Evolutionary conservation across 2,113 vertebrate genomes (phyloP).

Genomic region (Hemichromis elongatus): DNA sequence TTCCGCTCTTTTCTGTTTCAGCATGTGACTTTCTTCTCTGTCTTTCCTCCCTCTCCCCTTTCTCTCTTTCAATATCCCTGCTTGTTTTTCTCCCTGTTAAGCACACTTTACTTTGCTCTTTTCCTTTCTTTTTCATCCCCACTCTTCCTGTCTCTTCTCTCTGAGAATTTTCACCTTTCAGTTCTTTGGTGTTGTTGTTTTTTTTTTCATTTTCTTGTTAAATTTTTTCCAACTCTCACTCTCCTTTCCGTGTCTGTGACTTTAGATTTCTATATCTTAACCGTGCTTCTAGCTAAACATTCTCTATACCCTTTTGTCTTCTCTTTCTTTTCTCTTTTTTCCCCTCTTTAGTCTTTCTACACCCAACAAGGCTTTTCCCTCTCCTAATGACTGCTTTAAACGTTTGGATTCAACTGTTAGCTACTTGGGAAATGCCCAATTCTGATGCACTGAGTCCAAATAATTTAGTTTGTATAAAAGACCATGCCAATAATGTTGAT

Average conservation of each 20-base stretch:
- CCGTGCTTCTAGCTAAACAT: not conserved
- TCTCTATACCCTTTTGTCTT: not conserved
- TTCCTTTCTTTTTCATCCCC: not conserved
- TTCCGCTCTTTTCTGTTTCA: conserved; percentile 70
- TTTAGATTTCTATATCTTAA: not conserved
- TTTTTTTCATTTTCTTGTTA: not conserved
- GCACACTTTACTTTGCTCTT: not conserved
- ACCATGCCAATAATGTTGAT: conserved; percentile 11
- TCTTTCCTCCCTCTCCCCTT: conserved; percentile 23
- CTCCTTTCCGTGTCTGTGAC: not conserved
- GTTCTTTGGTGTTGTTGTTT: not conserved
- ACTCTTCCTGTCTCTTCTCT: not conserved
- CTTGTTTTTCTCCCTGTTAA: not conserved
- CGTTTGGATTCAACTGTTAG: conserved; percentile 34
- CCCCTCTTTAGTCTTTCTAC: not conserved
- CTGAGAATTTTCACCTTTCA: not conserved
- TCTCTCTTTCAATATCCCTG: conserved; percentile 12
- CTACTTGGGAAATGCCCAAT: conserved; percentile 27
- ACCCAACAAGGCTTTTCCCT: not conserved
- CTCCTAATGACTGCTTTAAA: conserved; percentile 53
- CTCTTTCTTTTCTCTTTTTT: not conserved
- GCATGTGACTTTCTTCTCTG: conserved; percentile 65
- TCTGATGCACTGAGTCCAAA: conserved; percentile 50
- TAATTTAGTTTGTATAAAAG: conserved; percentile 44
- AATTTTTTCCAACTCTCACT: not conserved